Base-by-base conservation (phyloP, 2,797 vertebrate species). In the Pterois miles region DNA sequence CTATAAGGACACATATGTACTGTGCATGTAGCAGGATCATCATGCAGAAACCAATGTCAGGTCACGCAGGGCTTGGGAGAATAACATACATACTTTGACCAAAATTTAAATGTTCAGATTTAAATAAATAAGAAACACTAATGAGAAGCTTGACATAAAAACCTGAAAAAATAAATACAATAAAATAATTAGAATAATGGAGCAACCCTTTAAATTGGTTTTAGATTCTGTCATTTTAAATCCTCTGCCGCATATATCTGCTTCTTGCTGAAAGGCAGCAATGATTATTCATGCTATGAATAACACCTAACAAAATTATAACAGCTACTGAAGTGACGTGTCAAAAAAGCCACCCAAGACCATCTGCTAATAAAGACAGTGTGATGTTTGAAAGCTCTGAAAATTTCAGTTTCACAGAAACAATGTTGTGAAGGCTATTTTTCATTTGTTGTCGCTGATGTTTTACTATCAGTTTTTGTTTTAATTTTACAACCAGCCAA, bases 31-130 rank as follows among this genome's bases (percentile, higher is more conserved):
- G 40, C 40, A 43, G 0, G 16, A 0, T 43, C 40, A 43, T 43
- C 40, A 43, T 43, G 40, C 40, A 43, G 40, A 43, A 18, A 43
- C 40, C 40, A 18, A 43, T 0, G 0, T 43, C 40, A 43, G 40
- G 40, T 43, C 0, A 0, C 3, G 0, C 18, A 43, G 16, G 40
- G 16, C 40, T 43, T 43, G 16, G 3, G 0, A 43, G 0, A 18
- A 38, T 4, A 40, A 40, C 38, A 16, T 16, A 43, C 40, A 3
- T 40, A 33, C 33, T 34, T 10, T 18, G 7, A 43, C 40, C 40
- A 43, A 43, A 43, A 43, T 43, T 0, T 43, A 43, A 43, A 43
- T 43, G 40, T 43, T 43, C 40, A 3, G 40, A 43, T 43, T 43
- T 43, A 0, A 43, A 43, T 43, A 43, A 6, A 43, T 43, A 18